A percentile compares a stretch with the other conserved stretches of the same genome.
phyloP scores from a whole-genome alignment of 1,140 invertebrate genomes.

The Formica selysi region DNA sequence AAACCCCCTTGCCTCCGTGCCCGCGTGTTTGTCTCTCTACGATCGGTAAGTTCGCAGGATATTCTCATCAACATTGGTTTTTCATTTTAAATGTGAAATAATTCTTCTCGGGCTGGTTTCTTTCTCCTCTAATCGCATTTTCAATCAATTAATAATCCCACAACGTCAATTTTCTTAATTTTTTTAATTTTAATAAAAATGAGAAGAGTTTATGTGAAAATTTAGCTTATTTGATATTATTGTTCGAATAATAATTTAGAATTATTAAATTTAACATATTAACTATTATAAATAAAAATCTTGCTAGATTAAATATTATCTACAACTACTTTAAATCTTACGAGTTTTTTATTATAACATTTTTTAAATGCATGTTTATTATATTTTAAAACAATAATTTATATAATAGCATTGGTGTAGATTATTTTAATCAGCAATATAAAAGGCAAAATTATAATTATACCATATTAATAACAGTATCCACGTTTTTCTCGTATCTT shows the following conservation, averaged over 20 bases:
- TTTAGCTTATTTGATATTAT: background rate
- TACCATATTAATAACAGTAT: background rate
- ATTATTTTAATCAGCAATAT: background rate
- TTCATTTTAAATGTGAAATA: conserved; percentile 42
- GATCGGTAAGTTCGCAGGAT: conserved; percentile 77
- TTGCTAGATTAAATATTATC: background rate
- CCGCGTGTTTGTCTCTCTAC: conserved; percentile 54
- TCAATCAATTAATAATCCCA: conserved; percentile 12
- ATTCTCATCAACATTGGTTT: conserved; percentile 73
- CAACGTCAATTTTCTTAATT: background rate
- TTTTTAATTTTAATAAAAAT: background rate
- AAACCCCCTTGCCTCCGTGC: conserved; percentile 53
- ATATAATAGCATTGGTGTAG: background rate
- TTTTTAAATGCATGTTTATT: background rate
- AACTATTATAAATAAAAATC: background rate
- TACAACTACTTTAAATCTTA: background rate
- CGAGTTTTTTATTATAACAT: background rate
- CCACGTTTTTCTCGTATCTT: background rate
- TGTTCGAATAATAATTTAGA: background rate
- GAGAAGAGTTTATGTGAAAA: conserved; percentile 6
- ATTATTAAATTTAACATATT: background rate
- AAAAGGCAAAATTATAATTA: background rate
- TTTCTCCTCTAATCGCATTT: background rate
- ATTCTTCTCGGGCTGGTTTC: conserved; percentile 9
- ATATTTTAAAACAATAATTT: background rate